Evolutionary conservation across 2,888 invertebrate genomes (phyloP).

Genomic region (Macrosoma leucophasiata): DNA sequence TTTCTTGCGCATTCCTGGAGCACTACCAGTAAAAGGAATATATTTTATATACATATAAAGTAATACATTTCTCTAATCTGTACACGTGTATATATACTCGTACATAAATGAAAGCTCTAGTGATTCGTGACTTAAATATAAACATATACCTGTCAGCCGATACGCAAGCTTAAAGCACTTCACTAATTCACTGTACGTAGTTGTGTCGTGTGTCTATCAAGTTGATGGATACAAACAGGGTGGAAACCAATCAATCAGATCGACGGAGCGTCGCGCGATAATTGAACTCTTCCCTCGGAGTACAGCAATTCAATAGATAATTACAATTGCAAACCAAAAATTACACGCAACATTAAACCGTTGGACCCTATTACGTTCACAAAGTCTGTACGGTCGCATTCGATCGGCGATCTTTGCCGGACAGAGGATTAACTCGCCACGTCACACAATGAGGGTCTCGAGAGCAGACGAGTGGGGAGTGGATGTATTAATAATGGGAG

Average conservation of each 20-base stretch:
- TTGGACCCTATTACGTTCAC: slow-evolving; percentile 66
- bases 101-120: slow-evolving; percentile 4
- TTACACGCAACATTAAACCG: slow-evolving; percentile 68
- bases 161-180: slow-evolving; percentile 37
- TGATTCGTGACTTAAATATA: too few relatives aligned
- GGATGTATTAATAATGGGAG: slow-evolving; percentile 71
- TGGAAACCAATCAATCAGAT: slow-evolving; percentile 68
- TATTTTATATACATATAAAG: too few relatives aligned
- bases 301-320: slow-evolving; percentile 64
- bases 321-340: slow-evolving; percentile 74
- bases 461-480: slow-evolving; percentile 57
- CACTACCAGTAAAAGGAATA: too few relatives aligned
- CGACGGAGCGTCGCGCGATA: slow-evolving; percentile 59
- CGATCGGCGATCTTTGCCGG: slow-evolving; percentile 66
- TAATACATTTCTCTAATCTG: too few relatives aligned
- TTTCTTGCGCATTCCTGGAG: too few relatives aligned
- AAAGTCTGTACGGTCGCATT: slow-evolving; percentile 62
- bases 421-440: slow-evolving; percentile 65
- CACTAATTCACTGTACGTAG: slow-evolving; percentile 52
- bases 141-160: not conserved
- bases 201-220: slow-evolving; percentile 50
- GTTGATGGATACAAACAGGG: slow-evolving; percentile 53
- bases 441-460: slow-evolving; percentile 61
- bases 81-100: too few relatives aligned
- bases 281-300: slow-evolving; percentile 68